phyloP scores from a whole-genome alignment of 1,140 invertebrate species.

The Drosophila biarmipes region DNA sequence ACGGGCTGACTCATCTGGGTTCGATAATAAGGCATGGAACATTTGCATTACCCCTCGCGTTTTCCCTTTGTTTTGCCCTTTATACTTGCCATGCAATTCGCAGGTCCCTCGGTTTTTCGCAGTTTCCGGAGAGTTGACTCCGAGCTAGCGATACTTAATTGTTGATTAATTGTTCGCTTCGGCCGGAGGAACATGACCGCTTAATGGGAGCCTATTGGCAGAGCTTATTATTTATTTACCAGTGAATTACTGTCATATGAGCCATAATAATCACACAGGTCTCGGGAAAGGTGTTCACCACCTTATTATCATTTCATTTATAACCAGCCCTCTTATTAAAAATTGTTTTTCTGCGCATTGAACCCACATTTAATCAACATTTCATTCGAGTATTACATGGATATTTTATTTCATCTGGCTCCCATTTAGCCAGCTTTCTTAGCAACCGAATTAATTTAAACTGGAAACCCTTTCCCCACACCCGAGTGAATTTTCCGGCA shows the following conservation, averaged over 20 bases:
- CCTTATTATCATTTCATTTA: not conserved
- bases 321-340: not conserved
- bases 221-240: not conserved
- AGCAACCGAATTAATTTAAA: no score
- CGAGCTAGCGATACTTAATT: not conserved
- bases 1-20: slow-evolving; percentile 6
- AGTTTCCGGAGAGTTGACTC: not conserved
- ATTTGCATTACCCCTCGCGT: slow-evolving; percentile 16
- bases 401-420: no score
- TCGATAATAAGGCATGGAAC: slow-evolving; percentile 30
- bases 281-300: not conserved
- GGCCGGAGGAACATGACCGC: not conserved
- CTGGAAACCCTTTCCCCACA: no score
- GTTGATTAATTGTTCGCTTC: slow-evolving; percentile 3
- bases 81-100: not conserved
- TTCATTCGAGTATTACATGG: no score
- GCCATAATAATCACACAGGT: not conserved
- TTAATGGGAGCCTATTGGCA: not conserved
- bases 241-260: slow-evolving; percentile 2
- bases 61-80: not conserved
- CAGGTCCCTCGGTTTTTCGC: not conserved
- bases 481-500: not conserved
- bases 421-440: no score
- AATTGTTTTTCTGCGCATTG: no score
- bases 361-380: no score